Evolutionary conservation across 2,113 vertebrate species (phyloP).

Genomic region (Rhinopomastus cyanomelas): DNA sequence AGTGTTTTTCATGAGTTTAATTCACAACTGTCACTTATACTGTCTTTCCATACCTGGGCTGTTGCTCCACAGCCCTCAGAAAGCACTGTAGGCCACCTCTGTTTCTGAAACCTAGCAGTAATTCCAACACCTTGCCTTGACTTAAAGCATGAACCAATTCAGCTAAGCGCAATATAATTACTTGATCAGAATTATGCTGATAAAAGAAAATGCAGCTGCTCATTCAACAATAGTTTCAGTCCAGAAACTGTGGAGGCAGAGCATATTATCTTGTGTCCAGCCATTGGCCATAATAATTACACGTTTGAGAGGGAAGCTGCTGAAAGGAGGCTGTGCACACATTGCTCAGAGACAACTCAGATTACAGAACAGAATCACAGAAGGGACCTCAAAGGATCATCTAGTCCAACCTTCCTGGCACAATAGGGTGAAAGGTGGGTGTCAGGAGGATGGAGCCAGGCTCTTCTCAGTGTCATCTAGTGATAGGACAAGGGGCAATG

Average conservation of each 20-base stretch:
- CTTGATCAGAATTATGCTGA: background rate
- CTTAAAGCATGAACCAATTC: background rate
- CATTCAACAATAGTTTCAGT: background rate
- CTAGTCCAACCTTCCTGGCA: too few species aligned
- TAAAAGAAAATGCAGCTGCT: background rate
- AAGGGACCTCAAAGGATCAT: too few species aligned
- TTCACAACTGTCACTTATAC: background rate
- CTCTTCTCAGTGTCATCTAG: too few species aligned
- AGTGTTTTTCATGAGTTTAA: background rate
- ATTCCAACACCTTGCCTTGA: background rate
- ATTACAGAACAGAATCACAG: too few species aligned
- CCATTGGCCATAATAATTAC: background rate
- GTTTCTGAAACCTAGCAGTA: background rate
- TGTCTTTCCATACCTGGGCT: background rate
- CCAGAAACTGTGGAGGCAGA: background rate
- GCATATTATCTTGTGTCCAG: background rate
- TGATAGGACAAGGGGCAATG: too few species aligned
- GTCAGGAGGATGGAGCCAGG: too few species aligned
- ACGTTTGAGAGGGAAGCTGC: background rate
- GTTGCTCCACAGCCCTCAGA: background rate
- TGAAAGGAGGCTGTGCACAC: background rate
- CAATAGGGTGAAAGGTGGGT: too few species aligned
- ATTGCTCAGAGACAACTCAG: rapidly evolving
- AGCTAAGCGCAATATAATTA: background rate
- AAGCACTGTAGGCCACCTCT: background rate